Base-by-base conservation (phyloP, 2,113 vertebrate genomes). In the Channa argus region DNA sequence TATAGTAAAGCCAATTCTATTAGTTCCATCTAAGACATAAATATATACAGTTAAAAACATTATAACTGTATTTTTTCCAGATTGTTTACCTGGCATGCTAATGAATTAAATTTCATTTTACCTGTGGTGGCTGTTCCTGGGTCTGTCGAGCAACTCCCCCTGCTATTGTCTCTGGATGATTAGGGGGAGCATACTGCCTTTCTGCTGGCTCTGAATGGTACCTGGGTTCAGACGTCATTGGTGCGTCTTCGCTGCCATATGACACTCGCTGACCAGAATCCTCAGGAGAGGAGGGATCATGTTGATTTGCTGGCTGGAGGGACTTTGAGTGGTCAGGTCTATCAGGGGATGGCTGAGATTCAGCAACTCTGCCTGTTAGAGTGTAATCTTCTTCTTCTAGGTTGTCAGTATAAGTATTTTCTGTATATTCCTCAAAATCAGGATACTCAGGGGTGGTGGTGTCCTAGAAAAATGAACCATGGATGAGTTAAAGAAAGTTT, bases 311-410 rank as follows among this genome's bases (percentile, higher is more conserved):
- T 10, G 77, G 64, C 6, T 52, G 73, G 33, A 10, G 36, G 47
- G 80, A 8, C 45, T 74, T 66, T 8, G 72, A 53, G 14, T 13
- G 67, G 6, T 77, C 75, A 5, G 59, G 33, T 4, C 34, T 77
- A 9, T 52, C 56, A 34, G 77, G 84, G 3, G 59, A 63, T 1
- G 90, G 79, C 46, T 90, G 88, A 81, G 86, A 87, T 38, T 89
- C 86, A 15, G 85, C 62, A 15, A 88, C 77, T 4, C 37, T 60
- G 1, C 71, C 72, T 1, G 80, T 75, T 5, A 82, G 46, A 47
- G 92, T 82, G 1, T 88, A 89, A 37, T 94, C 92, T 0, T 94
- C 92, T 1, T 93, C 89, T 3, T 85, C 80, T 4, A 65, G 76
- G 53, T 88, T 86, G 5, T 93, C 88, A 0, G 89, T 85, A 4